phyloP scores from a whole-genome alignment of 2,113 vertebrate species.

The Pseudorectes ferrugineus region DNA sequence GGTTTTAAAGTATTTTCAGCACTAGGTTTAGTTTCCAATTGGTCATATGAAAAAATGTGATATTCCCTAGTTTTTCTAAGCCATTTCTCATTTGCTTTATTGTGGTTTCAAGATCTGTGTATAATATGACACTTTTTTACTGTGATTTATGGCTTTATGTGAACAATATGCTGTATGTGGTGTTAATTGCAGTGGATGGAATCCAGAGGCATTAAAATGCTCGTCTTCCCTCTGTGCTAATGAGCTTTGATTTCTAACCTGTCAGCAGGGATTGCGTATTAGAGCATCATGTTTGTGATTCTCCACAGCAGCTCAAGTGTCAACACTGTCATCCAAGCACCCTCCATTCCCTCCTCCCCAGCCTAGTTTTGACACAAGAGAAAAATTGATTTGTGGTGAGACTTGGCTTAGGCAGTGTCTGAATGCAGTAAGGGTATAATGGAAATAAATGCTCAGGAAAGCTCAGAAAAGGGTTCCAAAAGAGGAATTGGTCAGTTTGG shows the following conservation, averaged over 20 bases:
- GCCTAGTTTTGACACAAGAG: not conserved
- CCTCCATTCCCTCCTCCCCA: not conserved
- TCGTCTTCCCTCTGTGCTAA: not conserved
- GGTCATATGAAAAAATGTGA: conserved; percentile 5
- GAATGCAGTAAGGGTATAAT: not conserved
- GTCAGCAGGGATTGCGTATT: conserved; percentile 50
- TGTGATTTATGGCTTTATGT: conserved; percentile 54
- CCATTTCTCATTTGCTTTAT: conserved; percentile 29
- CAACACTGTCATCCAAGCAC: not conserved
- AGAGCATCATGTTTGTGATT: not conserved
- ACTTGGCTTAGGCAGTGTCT: not conserved
- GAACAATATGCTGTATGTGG: conserved; percentile 34
- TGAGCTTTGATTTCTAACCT: conserved; percentile 55
- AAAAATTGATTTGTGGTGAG: not conserved
- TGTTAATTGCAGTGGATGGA: conserved; percentile 52
- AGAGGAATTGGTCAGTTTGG: not conserved
- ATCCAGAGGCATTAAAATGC: conserved; percentile 57
- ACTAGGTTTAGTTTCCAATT: not conserved
- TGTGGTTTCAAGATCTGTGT: not conserved
- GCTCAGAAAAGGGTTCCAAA: not conserved
- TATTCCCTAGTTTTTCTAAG: conserved; percentile 12
- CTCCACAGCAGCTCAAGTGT: not conserved
- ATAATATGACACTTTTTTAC: not conserved
- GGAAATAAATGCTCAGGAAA: not conserved
- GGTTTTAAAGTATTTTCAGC: not conserved